Percentiles rank a stretch among this genome's conserved stretches.
phyloP scores from a whole-genome alignment of 2,797 vertebrate species.

The Sciurus carolinensis region DNA sequence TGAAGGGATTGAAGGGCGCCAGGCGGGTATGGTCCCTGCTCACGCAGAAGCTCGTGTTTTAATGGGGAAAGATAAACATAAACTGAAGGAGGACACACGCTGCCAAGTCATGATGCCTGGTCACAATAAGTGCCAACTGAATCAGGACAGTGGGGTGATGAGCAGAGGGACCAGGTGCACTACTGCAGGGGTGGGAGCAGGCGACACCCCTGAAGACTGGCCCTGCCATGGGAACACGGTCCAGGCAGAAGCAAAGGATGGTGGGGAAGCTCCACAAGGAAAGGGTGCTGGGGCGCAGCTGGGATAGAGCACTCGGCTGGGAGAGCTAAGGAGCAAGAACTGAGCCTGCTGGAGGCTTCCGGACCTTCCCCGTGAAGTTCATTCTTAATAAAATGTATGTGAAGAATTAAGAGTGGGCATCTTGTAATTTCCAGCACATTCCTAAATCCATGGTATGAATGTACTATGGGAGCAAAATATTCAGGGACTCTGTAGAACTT shows the following conservation, averaged over 20 bases:
- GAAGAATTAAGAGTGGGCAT: not conserved
- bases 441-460: not conserved
- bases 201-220: not conserved
- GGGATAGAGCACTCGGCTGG: not conserved
- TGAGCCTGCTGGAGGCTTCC: not conserved
- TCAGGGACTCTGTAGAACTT: slow-evolving; percentile 44
- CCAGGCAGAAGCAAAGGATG: not conserved
- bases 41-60: slow-evolving; percentile 2
- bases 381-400: not conserved
- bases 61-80: not conserved
- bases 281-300: not conserved
- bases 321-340: not conserved
- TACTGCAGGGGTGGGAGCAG: not conserved
- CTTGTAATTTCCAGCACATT: not conserved
- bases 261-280: not conserved
- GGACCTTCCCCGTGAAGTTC: not conserved
- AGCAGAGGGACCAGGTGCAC: not conserved
- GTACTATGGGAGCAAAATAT: not conserved
- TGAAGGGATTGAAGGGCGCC: not conserved
- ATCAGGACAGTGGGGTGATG: not conserved
- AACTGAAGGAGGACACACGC: too few relatives aligned
- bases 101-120: not conserved
- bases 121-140: not conserved
- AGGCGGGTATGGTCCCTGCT: not conserved
- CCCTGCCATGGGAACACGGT: not conserved